Conservation (phyloP, 2,797 vertebrate genomes). For the Phoebastria nigripes region DNA sequence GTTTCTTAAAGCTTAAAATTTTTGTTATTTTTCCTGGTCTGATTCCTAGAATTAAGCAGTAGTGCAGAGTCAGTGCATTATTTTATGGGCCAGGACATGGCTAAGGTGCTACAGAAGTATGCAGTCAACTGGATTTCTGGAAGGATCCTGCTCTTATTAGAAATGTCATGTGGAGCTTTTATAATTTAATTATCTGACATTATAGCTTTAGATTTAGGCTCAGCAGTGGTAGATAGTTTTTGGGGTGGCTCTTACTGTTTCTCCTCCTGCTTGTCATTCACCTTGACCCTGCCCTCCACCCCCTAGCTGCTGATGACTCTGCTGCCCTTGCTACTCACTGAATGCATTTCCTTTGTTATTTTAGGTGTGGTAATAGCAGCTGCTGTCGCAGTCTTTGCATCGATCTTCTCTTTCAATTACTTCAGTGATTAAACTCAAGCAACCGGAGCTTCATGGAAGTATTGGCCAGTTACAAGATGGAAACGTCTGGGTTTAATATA, state of each 20-base stretch:
- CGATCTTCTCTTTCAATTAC: conserved; percentile 74
- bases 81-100: background rate
- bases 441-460: background rate
- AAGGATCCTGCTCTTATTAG: background rate
- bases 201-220: background rate
- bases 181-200: background rate
- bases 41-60: background rate
- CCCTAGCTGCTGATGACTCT: background rate
- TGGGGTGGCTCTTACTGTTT: background rate
- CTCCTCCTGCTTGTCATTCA: background rate
- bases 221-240: background rate
- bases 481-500: background rate
- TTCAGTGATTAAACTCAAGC: conserved; percentile 73
- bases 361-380: conserved; percentile 68
- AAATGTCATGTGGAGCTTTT: background rate
- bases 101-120: background rate
- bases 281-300: background rate
- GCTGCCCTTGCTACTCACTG: background rate
- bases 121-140: background rate
- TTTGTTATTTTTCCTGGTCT: background rate
- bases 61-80: background rate
- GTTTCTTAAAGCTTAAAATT: background rate
- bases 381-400: conserved; percentile 68
- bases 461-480: background rate
- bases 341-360: conserved; percentile 47